phyloP scores from a whole-genome alignment of 2,888 invertebrate species.

The Drosophila niveifrons region DNA sequence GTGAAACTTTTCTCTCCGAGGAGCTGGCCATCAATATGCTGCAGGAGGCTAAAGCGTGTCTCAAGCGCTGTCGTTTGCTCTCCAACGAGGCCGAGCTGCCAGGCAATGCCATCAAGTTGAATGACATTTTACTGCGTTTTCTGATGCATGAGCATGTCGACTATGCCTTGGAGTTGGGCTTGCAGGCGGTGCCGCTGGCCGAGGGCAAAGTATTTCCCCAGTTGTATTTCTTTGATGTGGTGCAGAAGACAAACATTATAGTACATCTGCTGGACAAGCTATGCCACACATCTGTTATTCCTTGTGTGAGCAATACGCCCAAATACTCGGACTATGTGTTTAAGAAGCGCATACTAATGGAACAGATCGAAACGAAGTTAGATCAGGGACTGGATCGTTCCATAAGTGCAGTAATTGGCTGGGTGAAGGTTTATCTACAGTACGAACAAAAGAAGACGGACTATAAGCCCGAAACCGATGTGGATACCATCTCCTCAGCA shows the following conservation, averaged over 20 bases:
- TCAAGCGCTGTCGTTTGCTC: slow-evolving; percentile 93
- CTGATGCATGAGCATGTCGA: slow-evolving; percentile 97
- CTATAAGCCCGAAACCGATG: slow-evolving; percentile 94
- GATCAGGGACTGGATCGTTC: slow-evolving; percentile 95
- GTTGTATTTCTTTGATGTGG: slow-evolving; percentile 96
- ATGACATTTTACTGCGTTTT: slow-evolving; percentile 94
- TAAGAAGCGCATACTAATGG: slow-evolving; percentile 93
- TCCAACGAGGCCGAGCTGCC: slow-evolving; percentile 92
- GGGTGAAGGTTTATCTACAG: slow-evolving; percentile 95
- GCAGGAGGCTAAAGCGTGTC: slow-evolving; percentile 95
- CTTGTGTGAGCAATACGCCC: slow-evolving; percentile 94
- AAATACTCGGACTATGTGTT: slow-evolving; percentile 95
- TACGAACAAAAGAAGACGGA: slow-evolving; percentile 98
- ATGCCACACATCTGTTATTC: slow-evolving; percentile 94
- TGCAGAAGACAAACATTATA: slow-evolving; percentile 96
- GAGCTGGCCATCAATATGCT: slow-evolving; percentile 96
- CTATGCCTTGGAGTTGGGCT: slow-evolving; percentile 97
- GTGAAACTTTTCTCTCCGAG: slow-evolving; percentile 98
- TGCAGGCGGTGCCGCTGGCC: slow-evolving; percentile 94
- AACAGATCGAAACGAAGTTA: slow-evolving; percentile 95
- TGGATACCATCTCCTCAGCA: slow-evolving; percentile 93
- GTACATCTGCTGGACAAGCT: slow-evolving; percentile 97
- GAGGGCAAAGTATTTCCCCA: slow-evolving; percentile 95
- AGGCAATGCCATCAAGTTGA: slow-evolving; percentile 91
- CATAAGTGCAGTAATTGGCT: slow-evolving; percentile 94